Conservation (phyloP, 1,140 invertebrate species). For the Danaus plexippus region DNA sequence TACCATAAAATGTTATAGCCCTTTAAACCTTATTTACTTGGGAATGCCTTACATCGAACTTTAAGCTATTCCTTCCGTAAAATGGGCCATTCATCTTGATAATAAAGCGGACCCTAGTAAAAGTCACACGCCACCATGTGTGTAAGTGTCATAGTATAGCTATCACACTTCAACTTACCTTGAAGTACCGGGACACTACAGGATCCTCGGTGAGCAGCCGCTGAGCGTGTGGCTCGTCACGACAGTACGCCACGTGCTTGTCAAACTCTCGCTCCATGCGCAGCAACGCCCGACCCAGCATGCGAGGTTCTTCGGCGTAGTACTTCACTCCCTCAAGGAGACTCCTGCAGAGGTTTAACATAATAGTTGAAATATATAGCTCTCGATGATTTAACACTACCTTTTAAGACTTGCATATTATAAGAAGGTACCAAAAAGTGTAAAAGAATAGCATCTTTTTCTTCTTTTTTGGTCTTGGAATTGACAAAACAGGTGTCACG, state of each 20-base stretch:
- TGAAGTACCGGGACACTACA: conserved; percentile 83
- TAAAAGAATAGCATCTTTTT: too few species aligned
- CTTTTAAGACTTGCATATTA: too few species aligned
- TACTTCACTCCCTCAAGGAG: conserved; percentile 94
- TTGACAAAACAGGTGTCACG: too few species aligned
- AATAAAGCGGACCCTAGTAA: not conserved
- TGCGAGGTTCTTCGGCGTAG: conserved; percentile 88
- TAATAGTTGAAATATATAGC: conserved; percentile 1
- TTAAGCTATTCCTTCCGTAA: too few species aligned
- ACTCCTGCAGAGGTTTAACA: conserved; percentile 74
- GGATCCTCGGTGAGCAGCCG: conserved; percentile 82
- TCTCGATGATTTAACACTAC: too few species aligned
- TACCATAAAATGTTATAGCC: too few species aligned
- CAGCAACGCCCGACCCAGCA: conserved; percentile 89
- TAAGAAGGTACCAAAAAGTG: too few species aligned
- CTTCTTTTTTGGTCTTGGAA: too few species aligned
- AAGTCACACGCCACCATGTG: too few species aligned
- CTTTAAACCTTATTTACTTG: too few species aligned
- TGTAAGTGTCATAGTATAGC: too few species aligned
- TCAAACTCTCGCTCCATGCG: conserved; percentile 93
- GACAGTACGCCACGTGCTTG: conserved; percentile 91
- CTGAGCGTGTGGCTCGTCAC: conserved; percentile 88
- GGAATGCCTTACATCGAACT: too few species aligned
- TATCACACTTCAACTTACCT: conserved; percentile 73
- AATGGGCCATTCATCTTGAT: not conserved